Percentiles rank a stretch among this genome's conserved stretches.
These are phyloP conservation scores for Embiotoca jacksoni DNA, from an alignment of 2,113 vertebrate genomes.

Conservation along the genomic window DNA sequence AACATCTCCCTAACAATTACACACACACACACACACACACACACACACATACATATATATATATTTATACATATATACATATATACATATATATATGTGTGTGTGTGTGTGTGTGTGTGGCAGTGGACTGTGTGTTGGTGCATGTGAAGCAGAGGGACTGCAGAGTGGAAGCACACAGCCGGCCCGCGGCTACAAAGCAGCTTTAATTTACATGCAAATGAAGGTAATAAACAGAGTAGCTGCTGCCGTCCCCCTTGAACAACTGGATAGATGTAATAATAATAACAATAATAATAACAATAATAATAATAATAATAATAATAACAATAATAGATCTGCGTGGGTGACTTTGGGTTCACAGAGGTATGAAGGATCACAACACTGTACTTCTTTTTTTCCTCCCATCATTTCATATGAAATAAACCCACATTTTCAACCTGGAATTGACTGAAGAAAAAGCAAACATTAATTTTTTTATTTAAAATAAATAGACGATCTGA, in stretches of 20 bases:
- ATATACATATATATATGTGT: constrained; percentile 62
- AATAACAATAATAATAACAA: too few species aligned
- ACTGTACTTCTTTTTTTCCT: too few species aligned
- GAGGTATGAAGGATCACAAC: not conserved
- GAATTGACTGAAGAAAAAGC: not conserved
- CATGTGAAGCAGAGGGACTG: constrained; percentile 83
- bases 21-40: constrained; percentile 83
- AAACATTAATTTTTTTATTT: not conserved
- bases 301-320: too few species aligned
- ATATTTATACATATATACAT: constrained; percentile 79
- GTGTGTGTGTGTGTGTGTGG: constrained; percentile 40
- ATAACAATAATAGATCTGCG: too few species aligned
- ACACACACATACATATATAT: constrained; percentile 79
- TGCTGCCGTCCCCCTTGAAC: constrained; percentile 82
- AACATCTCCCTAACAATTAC: constrained; percentile 84
- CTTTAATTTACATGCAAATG: constrained; percentile 97
- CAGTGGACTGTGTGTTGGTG: not conserved
- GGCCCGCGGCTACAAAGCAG: constrained; percentile 89
- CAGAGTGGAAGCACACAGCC: constrained; percentile 81
- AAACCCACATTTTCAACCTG: not conserved
- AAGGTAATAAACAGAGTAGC: constrained; percentile 90
- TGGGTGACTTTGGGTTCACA: not conserved
- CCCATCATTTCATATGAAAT: not conserved
- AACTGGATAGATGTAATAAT: not conserved
- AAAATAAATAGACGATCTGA: not conserved